A percentile compares a stretch with the other conserved stretches of the same genome.
Conservation (phyloP, 2,888 invertebrate genomes). For the Linyphia triangularis region DNA sequence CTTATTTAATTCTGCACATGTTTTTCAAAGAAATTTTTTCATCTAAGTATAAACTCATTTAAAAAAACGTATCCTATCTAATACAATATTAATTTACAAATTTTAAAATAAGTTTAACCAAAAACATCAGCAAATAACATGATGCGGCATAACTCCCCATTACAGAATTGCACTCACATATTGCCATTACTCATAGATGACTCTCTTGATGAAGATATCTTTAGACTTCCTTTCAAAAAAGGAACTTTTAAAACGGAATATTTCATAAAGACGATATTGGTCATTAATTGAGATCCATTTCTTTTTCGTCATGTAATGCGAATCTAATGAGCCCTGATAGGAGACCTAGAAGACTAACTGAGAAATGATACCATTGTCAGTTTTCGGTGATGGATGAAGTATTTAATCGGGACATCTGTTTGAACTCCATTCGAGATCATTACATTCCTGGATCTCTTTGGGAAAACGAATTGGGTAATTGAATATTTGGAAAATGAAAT, state of each 20-base stretch:
- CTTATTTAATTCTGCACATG: too few relatives aligned
- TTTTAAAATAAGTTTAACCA: too few relatives aligned
- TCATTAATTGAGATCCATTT: slow-evolving; percentile 38
- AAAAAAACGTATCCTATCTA: too few relatives aligned
- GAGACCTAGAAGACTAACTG: slow-evolving; percentile 9
- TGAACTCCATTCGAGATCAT: neutral
- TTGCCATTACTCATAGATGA: too few relatives aligned
- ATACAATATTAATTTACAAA: too few relatives aligned
- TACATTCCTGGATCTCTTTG: neutral
- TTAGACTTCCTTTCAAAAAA: neutral
- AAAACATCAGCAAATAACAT: too few relatives aligned
- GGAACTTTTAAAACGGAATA: neutral
- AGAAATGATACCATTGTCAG: slow-evolving; percentile 52
- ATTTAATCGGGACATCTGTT: slow-evolving; percentile 24
- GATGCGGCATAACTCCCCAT: too few relatives aligned
- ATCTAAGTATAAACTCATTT: too few relatives aligned
- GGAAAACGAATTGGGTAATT: slow-evolving; percentile 1
- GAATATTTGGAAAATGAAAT: neutral
- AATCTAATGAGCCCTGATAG: slow-evolving; percentile 30
- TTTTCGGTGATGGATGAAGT: slow-evolving; percentile 13
- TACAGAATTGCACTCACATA: too few relatives aligned
- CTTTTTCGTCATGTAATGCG: slow-evolving; percentile 17
- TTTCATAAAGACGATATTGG: neutral
- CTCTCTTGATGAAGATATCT: too few relatives aligned
- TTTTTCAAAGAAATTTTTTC: too few relatives aligned